Conservation (phyloP, 1,140 invertebrate species). For the Conus betulinus region DNA sequence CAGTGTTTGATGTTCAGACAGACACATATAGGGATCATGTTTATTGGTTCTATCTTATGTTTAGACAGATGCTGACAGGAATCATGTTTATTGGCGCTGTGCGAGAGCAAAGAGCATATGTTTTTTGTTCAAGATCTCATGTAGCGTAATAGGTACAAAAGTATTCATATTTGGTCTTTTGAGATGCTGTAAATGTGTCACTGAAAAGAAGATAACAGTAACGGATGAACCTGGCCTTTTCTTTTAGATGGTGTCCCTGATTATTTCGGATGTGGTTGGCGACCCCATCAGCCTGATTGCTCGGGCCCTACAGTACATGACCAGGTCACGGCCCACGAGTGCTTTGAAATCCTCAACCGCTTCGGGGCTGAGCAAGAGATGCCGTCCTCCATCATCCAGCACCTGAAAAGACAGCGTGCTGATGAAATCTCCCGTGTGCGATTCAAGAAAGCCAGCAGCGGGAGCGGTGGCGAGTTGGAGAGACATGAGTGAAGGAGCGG, state of each 20-base stretch:
- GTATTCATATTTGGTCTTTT: no score
- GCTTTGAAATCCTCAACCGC: constrained; percentile 58
- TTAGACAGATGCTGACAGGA: no score
- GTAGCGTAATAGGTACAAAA: no score
- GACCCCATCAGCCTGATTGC: constrained; percentile 95
- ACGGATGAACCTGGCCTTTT: no score
- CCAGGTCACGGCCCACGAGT: constrained; percentile 74
- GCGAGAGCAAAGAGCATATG: no score
- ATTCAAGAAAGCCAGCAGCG: constrained; percentile 25
- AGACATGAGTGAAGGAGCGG: neutral
- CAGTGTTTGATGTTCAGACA: no score
- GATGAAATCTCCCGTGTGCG: constrained; percentile 52
- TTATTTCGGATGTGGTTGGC: constrained; percentile 94
- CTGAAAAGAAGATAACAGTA: no score
- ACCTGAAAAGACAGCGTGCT: constrained; percentile 46
- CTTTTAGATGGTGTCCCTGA: constrained; percentile 83
- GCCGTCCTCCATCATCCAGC: constrained; percentile 50
- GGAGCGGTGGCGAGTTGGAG: neutral
- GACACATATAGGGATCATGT: no score
- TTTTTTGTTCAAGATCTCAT: no score
- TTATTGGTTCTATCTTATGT: no score
- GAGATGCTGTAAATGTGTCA: no score
- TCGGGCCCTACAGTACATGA: constrained; percentile 92
- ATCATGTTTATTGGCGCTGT: no score
- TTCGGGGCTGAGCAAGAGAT: constrained; percentile 47